Evolutionary conservation across 2,888 invertebrate genomes (phyloP).

Genomic region (Tachina lurida): DNA sequence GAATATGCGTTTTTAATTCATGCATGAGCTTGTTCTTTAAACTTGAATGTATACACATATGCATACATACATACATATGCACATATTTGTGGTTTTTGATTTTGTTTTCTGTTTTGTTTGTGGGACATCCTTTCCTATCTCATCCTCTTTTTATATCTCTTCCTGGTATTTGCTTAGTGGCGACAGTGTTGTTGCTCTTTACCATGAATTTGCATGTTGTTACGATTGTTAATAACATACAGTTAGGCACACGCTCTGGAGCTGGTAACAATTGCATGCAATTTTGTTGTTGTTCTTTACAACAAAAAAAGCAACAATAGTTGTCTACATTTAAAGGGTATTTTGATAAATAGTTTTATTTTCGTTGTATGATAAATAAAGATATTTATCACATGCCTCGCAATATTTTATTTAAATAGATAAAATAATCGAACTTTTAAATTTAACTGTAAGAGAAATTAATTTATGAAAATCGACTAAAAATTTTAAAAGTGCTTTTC

Average conservation of each 20-base stretch:
- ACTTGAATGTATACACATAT: not conserved
- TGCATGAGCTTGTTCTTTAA: slow-evolving; percentile 40
- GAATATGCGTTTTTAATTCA: slow-evolving; percentile 44
- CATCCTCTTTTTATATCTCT: slow-evolving; percentile 8
- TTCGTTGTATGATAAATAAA: not conserved
- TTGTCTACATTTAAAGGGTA: slow-evolving; percentile 15
- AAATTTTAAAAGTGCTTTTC: too few species aligned
- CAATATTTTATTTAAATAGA: too few species aligned
- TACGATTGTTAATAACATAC: slow-evolving; percentile 75
- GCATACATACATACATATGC: not conserved
- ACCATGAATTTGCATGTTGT: slow-evolving; percentile 58
- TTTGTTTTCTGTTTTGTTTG: slow-evolving; percentile 42
- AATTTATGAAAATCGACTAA: too few species aligned
- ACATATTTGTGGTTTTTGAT: slow-evolving; percentile 44
- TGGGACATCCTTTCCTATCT: slow-evolving; percentile 6
- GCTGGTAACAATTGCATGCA: slow-evolving; percentile 50
- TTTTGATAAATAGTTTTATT: not conserved
- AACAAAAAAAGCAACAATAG: not conserved
- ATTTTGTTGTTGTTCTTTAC: not conserved
- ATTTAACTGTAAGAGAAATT: too few species aligned
- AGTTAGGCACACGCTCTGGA: slow-evolving; percentile 72
- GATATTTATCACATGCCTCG: not conserved
- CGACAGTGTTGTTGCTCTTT: slow-evolving; percentile 21
- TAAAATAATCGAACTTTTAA: too few species aligned
- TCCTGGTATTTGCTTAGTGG: slow-evolving; percentile 28